Base-by-base conservation (phyloP, 2,888 invertebrate genomes). In the Metopia argyrocephala region DNA sequence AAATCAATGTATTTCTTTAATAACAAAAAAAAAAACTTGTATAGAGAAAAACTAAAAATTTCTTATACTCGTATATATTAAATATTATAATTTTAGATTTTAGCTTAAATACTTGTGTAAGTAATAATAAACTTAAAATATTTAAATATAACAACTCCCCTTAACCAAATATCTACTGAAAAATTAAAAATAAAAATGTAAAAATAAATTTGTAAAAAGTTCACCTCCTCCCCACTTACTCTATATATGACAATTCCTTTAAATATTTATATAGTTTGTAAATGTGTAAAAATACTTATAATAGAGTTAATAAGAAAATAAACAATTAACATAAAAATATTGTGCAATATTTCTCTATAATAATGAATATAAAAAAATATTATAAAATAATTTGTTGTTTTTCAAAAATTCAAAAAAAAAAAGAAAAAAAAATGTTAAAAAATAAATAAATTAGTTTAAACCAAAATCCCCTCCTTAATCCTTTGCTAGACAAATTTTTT, bases 221-320 rank as follows among this genome's bases (percentile, higher is more conserved):
- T 5, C 23, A 12, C 6, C 18, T 20, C 18, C 15, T 5, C n/a
- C 25, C 27, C 15, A 54, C 15, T 15, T 12, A 52, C 23, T 12
- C 21, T 2, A 18, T 18, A 74, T 74, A 56, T 81, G 71, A 80
- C 80, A 79, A 81, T 83, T 83, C 78, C n/a, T n/a, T n/a, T n/a
- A n/a, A n/a, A n/a, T n/a, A n/a, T n/a, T n/a, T n/a, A n/a, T n/a
- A n/a, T n/a, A n/a, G n/a, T n/a, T n/a, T n/a, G n/a, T n/a, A n/a
- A n/a, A n/a, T n/a, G n/a, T n/a, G n/a, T n/a, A n/a, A n/a, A n/a
- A n/a, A n/a, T n/a, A n/a, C n/a, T n/a, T n/a, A n/a, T n/a, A n/a
- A n/a, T n/a, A n/a, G n/a, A n/a, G n/a, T n/a, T n/a, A n/a, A 27
- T 27, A 21, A 38, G 23, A 66, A 45, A 61, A 52, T 68, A 31